Percentiles rank a stretch among this genome's conserved stretches.
phyloP scores from a whole-genome alignment of 2,888 invertebrate genomes.

The Philopedon plagiatum region DNA sequence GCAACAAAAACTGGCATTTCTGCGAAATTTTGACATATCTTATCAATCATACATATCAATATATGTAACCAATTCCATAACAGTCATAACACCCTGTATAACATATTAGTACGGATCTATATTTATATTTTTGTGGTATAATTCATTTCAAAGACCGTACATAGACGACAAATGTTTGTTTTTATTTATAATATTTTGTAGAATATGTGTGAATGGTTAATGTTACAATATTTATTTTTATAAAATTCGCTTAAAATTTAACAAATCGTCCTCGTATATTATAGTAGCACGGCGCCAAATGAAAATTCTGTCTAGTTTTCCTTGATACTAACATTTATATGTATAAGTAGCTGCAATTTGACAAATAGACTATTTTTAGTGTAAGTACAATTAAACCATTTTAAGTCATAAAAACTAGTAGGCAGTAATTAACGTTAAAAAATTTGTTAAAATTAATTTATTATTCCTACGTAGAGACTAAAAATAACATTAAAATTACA shows the following conservation, averaged over 20 bases:
- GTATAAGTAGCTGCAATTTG: neutral
- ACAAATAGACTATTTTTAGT: neutral
- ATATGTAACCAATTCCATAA: too few relatives aligned
- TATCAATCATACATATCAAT: too few relatives aligned
- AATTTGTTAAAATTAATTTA: neutral
- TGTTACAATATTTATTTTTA: too few relatives aligned
- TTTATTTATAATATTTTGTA: too few relatives aligned
- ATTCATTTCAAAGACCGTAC: too few relatives aligned
- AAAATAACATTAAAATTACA: constrained; percentile 16
- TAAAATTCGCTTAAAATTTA: neutral
- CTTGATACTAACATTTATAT: neutral
- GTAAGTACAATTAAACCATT: neutral
- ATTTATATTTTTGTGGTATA: too few relatives aligned
- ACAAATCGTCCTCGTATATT: neutral
- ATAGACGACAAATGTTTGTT: too few relatives aligned
- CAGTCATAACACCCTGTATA: too few relatives aligned
- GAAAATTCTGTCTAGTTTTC: neutral
- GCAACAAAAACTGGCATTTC: too few relatives aligned
- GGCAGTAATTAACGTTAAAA: constrained; percentile 1
- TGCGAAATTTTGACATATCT: too few relatives aligned
- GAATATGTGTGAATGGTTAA: too few relatives aligned
- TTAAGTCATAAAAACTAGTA: neutral
- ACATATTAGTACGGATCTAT: too few relatives aligned
- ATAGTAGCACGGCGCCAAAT: neutral
- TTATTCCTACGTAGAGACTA: constrained; percentile 2